phyloP scores from a whole-genome alignment of 2,797 vertebrate genomes.

The Sebastes goodei region DNA sequence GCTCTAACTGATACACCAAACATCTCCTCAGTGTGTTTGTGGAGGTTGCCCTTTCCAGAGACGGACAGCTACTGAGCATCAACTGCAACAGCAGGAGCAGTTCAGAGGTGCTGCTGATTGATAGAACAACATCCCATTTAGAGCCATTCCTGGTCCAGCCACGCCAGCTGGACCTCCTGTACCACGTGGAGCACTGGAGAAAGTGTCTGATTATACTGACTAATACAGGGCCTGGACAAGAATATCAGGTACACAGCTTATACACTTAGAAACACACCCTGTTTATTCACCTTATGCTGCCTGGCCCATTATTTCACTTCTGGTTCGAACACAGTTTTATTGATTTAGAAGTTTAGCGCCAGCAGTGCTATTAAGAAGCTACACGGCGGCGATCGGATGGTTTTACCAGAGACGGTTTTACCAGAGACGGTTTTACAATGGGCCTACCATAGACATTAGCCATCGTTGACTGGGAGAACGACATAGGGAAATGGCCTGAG shows the following conservation, averaged over 20 bases:
- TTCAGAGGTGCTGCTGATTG: conserved; percentile 89
- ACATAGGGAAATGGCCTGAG: too few relatives aligned
- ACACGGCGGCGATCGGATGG: too few relatives aligned
- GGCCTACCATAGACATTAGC: too few relatives aligned
- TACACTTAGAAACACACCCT: neutral
- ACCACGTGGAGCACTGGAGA: conserved; percentile 91
- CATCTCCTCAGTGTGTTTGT: conserved; percentile 88
- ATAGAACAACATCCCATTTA: conserved; percentile 67
- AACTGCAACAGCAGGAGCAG: conserved; percentile 93
- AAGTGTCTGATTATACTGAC: conserved; percentile 88
- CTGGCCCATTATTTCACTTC: too few relatives aligned
- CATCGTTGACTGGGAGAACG: too few relatives aligned
- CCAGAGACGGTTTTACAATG: too few relatives aligned
- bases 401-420: too few relatives aligned
- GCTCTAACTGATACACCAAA: neutral
- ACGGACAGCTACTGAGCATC: conserved; percentile 87
- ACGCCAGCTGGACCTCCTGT: conserved; percentile 86
- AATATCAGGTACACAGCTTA: conserved; percentile 88
- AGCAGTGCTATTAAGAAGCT: too few relatives aligned
- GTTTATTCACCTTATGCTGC: neutral
- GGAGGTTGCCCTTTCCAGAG: conserved; percentile 90
- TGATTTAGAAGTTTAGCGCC: too few relatives aligned
- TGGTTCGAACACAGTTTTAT: too few relatives aligned
- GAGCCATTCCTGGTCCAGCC: conserved; percentile 87
- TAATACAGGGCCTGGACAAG: conserved; percentile 87